Percentiles rank a stretch among this genome's conserved stretches.
Evolutionary conservation across 2,888 invertebrate species (phyloP).

Genomic region (Clivina fossor): DNA sequence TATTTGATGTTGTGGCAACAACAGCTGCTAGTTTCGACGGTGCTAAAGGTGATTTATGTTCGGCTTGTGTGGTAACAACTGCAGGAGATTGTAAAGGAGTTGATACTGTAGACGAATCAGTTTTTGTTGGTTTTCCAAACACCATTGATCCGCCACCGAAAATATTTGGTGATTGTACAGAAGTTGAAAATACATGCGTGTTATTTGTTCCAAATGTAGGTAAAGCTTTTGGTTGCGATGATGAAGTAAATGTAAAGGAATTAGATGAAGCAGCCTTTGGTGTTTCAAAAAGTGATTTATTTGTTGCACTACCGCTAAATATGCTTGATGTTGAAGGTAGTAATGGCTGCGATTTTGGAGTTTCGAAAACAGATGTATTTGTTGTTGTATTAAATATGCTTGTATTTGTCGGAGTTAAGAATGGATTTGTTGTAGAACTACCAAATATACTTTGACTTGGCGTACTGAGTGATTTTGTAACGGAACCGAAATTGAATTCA

Average conservation of each 20-base stretch:
- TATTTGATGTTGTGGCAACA: conserved; percentile 11
- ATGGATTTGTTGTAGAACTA: conserved; percentile 32
- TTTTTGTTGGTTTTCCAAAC: conserved; percentile 18
- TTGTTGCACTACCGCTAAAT: conserved; percentile 39
- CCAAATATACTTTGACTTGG: conserved; percentile 41
- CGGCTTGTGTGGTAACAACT: background rate
- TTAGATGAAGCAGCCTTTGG: conserved; percentile 21
- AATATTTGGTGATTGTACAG: conserved; percentile 24
- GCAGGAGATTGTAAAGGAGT: background rate
- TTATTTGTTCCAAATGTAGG: conserved; percentile 18
- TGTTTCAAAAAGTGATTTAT: conserved; percentile 27
- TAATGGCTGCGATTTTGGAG: conserved; percentile 27
- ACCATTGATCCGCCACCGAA: conserved; percentile 22
- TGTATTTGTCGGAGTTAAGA: conserved; percentile 24
- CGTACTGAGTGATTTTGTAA: conserved; percentile 15
- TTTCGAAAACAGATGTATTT: conserved; percentile 22
- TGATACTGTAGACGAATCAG: conserved; percentile 16
- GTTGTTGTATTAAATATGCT: background rate
- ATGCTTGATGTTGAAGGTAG: conserved; percentile 30
- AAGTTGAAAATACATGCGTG: conserved; percentile 28
- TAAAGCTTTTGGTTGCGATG: conserved; percentile 15
- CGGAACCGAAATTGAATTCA: conserved; percentile 13
- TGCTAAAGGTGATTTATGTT: conserved; percentile 29
- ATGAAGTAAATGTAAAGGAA: conserved; percentile 20
- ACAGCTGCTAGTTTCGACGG: conserved; percentile 25